Evolutionary conservation across 1,140 invertebrate genomes (phyloP), one percentile per base, ranked within the genome.

Genomic region (Penaeus chinensis): DNA sequence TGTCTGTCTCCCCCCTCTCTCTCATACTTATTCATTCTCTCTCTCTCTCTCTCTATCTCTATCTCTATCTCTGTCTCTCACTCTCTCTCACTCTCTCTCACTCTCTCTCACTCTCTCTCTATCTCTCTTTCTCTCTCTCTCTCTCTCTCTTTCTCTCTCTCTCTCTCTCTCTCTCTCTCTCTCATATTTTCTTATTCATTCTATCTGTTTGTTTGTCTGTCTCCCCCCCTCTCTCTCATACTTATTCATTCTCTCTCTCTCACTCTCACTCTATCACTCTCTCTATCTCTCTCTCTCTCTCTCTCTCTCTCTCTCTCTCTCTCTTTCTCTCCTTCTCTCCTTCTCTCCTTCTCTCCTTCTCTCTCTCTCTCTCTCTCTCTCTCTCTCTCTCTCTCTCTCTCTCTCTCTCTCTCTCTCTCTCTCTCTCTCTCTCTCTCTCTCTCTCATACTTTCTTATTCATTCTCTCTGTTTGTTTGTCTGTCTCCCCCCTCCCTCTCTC

Each of bases 271-370:
- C 65, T 22, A n/a, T n/a, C n/a, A n/a, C 65, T 42, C 37, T 42
- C 37, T 42, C 37, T n/a, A n/a, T n/a, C 63, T n/a, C 3, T 32
- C 32, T 32, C 32, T 32, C 32, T 32, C 32, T 32, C 32, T 32
- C n/a, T n/a, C n/a, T n/a, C n/a, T 65, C 63, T 65, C n/a, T 65
- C 16, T 65, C 63, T n/a, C 63, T n/a, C n/a, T n/a, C n/a, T n/a
- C 63, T 65, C 63, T n/a, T 65, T 65, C n/a, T n/a, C n/a, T 32
- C 63, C 63, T 65, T 65, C 63, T n/a, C 63, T n/a, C n/a, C n/a
- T n/a, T n/a, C n/a, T n/a, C 63, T 65, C n/a, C 63, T 1, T 1
- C 32, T 24, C 65, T 22, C 65, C 5, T 3, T 24, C 65, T 5
- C 24, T 66, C 4, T 8, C 24, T 24, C 65, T 4, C 7, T 66